Evolutionary conservation across 2,888 invertebrate species (phyloP), one percentile per base, ranked within the genome.

Genomic region (Eucera pruinosa): DNA sequence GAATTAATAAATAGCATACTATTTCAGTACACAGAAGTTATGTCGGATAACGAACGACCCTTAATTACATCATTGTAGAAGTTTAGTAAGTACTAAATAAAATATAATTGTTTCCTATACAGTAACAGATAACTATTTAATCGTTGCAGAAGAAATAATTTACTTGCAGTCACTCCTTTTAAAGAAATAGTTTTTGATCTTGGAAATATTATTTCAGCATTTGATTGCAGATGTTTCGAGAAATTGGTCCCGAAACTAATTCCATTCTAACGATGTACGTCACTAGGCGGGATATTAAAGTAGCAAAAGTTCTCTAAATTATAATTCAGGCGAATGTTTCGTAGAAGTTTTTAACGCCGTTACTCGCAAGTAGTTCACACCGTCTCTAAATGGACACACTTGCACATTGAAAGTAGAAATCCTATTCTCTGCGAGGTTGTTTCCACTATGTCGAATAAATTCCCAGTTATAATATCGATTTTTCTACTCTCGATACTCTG

Each of bases 251-350:
- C 20, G 25, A 52, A 64, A 64, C 41, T 64, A 64, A 64, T 54
- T 41, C 41, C 41, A 43, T 54, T 30, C 15, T 18, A 54, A 52
- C 41, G 50, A 13, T 6, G 27, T 39, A 36, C 48, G 36, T 36
- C 36, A 36, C 25, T 7, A n/a, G 13, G 18, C 25, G 41, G 41
- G 30, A 47, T 57, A 67, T 60, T 50, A 30, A 50, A 60, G 11
- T 25, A 11, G 20, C 25, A 23, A 30, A 30, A 20, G 30, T 23
- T 18, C 18, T 41, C 30, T 50, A 36, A 20, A 41, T 50, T 68
- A 20, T 68, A 68, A 60, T 60, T 60, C 60, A 30, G 52, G 15
- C 50, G 60, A 41, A 58, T 48, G 48, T 57, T 18, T 15, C 27
- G 27, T 11, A 20, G 50, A 50, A 41, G 13, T 68, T 60, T 68